A percentile compares a stretch with the other conserved stretches of the same genome.
Evolutionary conservation across 2,113 vertebrate genomes (phyloP).

Genomic region (Conger conger): DNA sequence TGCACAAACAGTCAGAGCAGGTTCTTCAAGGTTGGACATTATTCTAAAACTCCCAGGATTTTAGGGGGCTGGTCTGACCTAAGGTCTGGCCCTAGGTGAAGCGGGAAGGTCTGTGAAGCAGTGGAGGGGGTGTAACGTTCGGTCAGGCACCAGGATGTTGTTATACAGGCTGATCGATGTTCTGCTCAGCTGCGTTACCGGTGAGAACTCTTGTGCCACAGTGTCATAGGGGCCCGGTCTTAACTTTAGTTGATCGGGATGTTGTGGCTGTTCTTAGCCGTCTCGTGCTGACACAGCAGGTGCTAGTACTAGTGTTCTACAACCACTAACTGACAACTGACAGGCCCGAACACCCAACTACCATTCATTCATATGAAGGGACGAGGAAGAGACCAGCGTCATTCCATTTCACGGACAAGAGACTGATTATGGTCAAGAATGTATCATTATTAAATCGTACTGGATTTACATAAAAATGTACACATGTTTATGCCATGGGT

Average conservation of each 20-base stretch:
- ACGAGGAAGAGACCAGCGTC: background rate
- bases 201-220: background rate
- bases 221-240: too few relatives aligned
- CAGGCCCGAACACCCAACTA: background rate
- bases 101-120: background rate
- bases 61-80: background rate
- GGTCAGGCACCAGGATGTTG: constrained; percentile 20
- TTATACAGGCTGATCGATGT: background rate
- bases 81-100: background rate
- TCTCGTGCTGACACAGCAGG: background rate
- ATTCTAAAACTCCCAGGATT: background rate
- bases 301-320: background rate
- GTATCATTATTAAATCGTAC: too few relatives aligned
- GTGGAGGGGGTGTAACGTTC: constrained; percentile 36
- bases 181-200: background rate
- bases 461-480: background rate
- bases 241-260: background rate
- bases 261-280: background rate
- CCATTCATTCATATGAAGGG: background rate
- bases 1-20: background rate
- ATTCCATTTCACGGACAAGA: background rate
- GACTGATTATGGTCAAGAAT: background rate
- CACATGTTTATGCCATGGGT: background rate
- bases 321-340: background rate
- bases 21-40: background rate